Base-by-base conservation (phyloP, 2,888 invertebrate species). In the Pristionchus arcanus region DNA sequence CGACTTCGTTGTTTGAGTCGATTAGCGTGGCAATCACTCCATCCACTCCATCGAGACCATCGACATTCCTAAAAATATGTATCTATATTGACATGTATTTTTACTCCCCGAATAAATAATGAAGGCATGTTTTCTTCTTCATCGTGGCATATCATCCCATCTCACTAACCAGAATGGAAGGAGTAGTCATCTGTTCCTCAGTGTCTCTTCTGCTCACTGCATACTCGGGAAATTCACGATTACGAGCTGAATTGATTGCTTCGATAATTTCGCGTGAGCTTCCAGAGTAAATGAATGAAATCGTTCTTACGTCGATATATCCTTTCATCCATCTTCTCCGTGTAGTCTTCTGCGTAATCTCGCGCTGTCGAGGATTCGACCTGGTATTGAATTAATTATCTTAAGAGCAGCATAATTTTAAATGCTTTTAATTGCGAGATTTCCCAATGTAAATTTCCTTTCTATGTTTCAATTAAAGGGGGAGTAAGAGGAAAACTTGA, bases 1-100 rank as follows among this genome's bases (percentile, higher is more conserved):
- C 93, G 90, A 55, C 92, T 92, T 34, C 93, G 89, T 42, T 93
- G 92, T 42, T 91, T 90, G 21, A 90, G 91, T 28, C 90, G 86
- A 37, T 90, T 91, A 31, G 90, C 90, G 63, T 92, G 90, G 85
- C 93, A 93, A 34, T 89, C 87, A 63, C 92, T 92, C 92, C 92
- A 93, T 34, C 91, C 91, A 28, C 92, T 92, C 93, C 92, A 92
- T 81, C 90, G 89, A 15, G 92, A 92, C 92, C 92, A 93, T 34
- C 92, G 93, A 66, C 92, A 93, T 19, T 92, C 91, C 93, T 92
- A 59, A 7, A 83, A n/a, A 42, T n/a, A 71, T 71, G n/a, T n/a
- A n/a, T n/a, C n/a, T n/a, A n/a, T n/a, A n/a, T 31, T 15, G 13
- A 19, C 0, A 15, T 68, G 11, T 25, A 28, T 68, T 68, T 25